Percentiles rank a stretch among this genome's conserved stretches.
Evolutionary conservation across 2,888 invertebrate genomes (phyloP).

Genomic region (Machimus rusticus): DNA sequence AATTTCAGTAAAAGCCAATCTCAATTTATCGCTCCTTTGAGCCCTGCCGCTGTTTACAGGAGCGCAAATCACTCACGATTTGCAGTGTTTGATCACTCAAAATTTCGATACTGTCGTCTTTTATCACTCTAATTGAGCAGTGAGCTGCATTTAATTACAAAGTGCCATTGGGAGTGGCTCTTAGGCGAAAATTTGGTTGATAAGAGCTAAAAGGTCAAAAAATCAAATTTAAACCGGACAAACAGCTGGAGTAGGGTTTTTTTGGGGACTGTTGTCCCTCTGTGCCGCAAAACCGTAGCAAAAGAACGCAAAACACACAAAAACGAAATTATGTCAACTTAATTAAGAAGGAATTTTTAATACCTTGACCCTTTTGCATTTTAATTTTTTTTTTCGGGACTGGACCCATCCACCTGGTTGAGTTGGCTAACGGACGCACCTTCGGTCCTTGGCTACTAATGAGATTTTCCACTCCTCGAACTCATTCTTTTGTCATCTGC

Average conservation of each 20-base stretch:
- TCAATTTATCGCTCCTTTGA: background rate
- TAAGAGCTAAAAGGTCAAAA: background rate
- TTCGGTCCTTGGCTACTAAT: background rate
- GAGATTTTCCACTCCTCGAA: background rate
- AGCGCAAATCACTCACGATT: background rate
- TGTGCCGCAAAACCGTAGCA: background rate
- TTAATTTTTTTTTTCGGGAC: background rate
- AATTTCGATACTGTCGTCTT: background rate
- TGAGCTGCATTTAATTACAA: background rate
- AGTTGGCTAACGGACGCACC: background rate
- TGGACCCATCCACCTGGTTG: background rate
- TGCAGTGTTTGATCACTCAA: background rate
- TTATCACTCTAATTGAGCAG: background rate
- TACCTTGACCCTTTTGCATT: background rate
- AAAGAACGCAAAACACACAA: background rate
- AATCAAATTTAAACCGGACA: background rate
- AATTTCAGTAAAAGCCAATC: background rate
- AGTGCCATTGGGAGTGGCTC: background rate
- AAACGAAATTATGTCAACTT: constrained; percentile 12
- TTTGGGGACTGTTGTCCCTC: background rate
- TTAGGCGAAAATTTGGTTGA: background rate
- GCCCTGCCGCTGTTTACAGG: background rate
- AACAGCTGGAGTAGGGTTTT: background rate
- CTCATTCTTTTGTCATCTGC: constrained; percentile 21
- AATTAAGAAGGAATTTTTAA: background rate